These are phyloP conservation scores for Tuta absoluta DNA, from an alignment of 2,888 invertebrate species.

Conservation along the genomic window DNA sequence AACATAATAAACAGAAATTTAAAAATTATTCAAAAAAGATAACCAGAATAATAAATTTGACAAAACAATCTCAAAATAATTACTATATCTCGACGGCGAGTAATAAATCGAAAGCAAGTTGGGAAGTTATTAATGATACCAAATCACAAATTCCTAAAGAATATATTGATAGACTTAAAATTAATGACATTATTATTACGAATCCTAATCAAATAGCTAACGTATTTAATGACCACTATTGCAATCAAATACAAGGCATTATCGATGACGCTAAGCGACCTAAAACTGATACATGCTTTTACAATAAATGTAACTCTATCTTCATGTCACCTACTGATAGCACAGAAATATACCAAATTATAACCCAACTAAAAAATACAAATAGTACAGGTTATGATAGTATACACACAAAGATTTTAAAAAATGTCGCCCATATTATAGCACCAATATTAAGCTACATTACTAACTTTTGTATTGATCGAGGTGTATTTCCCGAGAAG, in stretches of 20 bases:
- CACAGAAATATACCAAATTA: constrained; percentile 4
- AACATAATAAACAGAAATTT: too few species aligned
- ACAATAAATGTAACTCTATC: not conserved
- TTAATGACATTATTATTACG: not conserved
- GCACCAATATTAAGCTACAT: too few species aligned
- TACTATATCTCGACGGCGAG: not conserved
- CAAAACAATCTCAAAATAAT: too few species aligned
- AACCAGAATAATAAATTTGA: too few species aligned
- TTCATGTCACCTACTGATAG: constrained; percentile 26
- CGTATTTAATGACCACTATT: constrained; percentile 28
- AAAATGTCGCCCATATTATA: too few species aligned
- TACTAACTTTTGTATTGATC: constrained; percentile 26
- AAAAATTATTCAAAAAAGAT: too few species aligned
- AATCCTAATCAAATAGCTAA: constrained; percentile 26
- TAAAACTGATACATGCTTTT: not conserved
- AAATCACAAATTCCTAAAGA: not conserved
- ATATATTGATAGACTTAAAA: not conserved
- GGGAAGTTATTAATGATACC: not conserved
- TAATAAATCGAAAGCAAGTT: constrained; percentile 9
- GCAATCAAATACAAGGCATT: constrained; percentile 24
- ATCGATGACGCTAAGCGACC: too few species aligned
- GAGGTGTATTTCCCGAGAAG: constrained; percentile 27
- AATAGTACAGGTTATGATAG: constrained; percentile 31
- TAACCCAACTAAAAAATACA: constrained; percentile 28
- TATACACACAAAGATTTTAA: too few species aligned